Evolutionary conservation across 2,113 vertebrate species (phyloP), one percentile per base, ranked within the genome.

Genomic region (Alligator sinensis): DNA sequence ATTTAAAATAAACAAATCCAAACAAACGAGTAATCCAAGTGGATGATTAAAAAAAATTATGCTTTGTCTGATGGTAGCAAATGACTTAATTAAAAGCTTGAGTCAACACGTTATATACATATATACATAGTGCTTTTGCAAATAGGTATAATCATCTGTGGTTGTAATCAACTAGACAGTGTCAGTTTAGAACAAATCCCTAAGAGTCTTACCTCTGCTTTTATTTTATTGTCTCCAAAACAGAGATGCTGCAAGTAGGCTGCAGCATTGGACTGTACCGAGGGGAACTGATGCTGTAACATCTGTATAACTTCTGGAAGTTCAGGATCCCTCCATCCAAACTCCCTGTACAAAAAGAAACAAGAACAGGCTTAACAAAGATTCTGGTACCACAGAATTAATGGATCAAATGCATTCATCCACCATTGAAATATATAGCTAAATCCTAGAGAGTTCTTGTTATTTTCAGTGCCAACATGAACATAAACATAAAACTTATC

Each of bases 151-250:
- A 61, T 58, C 77, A 87, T 1, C 27, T 30, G 18, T 66, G 14
- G 61, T 47, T 24, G 82, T 22, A 86, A 87, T 79, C 17, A 59
- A 55, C 21, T 47, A 55, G 77, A 74, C 16, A 59, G 13, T 21
- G 82, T n/a, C 55, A 87, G 15, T 9, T 87, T 30, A 47, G 62
- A 66, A 62, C n/a, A 34, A 58, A 66, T 2, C 3, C 57, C 55
- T 27, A 55, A 10, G 58, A 66, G 14, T 63, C 98, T 98, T 97
- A 99, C 99, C 99, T 99, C 99, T 16, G 99, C 99, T 98, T 99
- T 99, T 98, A 99, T 99, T 98, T 99, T 99, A 97, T 99, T 99
- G 98, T 99, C 99, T 98, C 99, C 99, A 0, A 99, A 99, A 96
- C 99, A 99, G 92, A 99, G 99, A 97, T 99, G 99, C 75, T 99